Evolutionary conservation across 1,140 invertebrate genomes (phyloP).

Genomic region (Metopolophium dirhodum): DNA sequence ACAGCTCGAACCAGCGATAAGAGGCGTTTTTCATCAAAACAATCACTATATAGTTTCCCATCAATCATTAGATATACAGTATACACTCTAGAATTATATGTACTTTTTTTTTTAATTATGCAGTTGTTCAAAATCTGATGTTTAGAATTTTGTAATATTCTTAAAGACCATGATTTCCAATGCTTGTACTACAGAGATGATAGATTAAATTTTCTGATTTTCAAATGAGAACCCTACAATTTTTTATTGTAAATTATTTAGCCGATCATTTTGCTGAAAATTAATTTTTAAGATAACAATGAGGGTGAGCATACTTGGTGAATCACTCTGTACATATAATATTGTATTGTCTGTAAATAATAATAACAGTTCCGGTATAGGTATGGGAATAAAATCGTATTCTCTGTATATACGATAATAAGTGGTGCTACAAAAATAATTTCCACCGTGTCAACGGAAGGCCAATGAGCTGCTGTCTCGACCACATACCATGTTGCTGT

Average conservation of each 20-base stretch:
- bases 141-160: too few relatives aligned
- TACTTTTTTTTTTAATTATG: too few relatives aligned
- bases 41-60: not conserved
- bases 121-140: too few relatives aligned
- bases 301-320: not conserved
- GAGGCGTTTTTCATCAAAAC: not conserved
- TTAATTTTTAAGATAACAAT: not conserved
- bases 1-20: not conserved
- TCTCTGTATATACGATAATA: not conserved
- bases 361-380: not conserved
- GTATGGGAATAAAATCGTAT: not conserved
- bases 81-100: not conserved
- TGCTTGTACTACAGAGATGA: too few relatives aligned
- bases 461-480: not conserved
- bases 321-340: not conserved
- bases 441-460: not conserved
- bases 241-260: not conserved
- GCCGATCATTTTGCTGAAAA: not conserved
- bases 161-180: too few relatives aligned
- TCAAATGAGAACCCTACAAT: too few relatives aligned
- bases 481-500: not conserved
- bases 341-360: not conserved
- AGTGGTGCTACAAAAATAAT: not conserved
- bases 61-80: not conserved
- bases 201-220: too few relatives aligned